These are phyloP conservation scores for Tragopan temminckii DNA, from an alignment of 2,797 vertebrate genomes.

Conservation along the genomic window DNA sequence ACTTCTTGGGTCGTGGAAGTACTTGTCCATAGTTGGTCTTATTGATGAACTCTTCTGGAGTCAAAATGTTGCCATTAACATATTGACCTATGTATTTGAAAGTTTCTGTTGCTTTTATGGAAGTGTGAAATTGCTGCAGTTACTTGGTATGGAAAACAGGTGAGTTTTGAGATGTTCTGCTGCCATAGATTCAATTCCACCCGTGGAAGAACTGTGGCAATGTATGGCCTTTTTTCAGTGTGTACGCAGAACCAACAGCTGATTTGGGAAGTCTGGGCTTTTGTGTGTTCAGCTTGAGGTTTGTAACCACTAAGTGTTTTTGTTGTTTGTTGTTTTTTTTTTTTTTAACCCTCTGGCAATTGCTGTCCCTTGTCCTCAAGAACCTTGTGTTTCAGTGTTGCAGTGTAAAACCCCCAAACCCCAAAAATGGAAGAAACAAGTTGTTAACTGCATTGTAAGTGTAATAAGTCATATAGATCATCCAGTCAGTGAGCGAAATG, in stretches of 20 bases:
- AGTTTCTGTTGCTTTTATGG: not conserved
- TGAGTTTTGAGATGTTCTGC: not conserved
- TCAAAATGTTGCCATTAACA: not conserved
- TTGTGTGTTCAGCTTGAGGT: not conserved
- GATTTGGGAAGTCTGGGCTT: not conserved
- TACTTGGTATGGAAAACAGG: not conserved
- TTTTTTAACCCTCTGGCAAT: not conserved
- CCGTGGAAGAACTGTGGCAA: not conserved
- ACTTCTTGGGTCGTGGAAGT: not conserved
- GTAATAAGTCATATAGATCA: not conserved
- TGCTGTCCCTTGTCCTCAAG: not conserved
- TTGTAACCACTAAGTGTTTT: not conserved
- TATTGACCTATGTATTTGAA: not conserved
- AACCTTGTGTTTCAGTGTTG: not conserved
- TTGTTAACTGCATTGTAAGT: not conserved
- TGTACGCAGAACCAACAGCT: not conserved
- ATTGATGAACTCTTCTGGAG: not conserved
- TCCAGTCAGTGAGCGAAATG: not conserved
- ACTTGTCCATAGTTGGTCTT: not conserved
- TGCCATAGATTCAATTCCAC: not conserved
- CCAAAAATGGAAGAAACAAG: not conserved
- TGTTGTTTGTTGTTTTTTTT: no score
- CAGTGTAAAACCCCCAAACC: not conserved
- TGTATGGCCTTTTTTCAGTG: not conserved
- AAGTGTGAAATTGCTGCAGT: not conserved